Evolutionary conservation across 2,113 vertebrate species (phyloP).

Genomic region (Lagopus muta): DNA sequence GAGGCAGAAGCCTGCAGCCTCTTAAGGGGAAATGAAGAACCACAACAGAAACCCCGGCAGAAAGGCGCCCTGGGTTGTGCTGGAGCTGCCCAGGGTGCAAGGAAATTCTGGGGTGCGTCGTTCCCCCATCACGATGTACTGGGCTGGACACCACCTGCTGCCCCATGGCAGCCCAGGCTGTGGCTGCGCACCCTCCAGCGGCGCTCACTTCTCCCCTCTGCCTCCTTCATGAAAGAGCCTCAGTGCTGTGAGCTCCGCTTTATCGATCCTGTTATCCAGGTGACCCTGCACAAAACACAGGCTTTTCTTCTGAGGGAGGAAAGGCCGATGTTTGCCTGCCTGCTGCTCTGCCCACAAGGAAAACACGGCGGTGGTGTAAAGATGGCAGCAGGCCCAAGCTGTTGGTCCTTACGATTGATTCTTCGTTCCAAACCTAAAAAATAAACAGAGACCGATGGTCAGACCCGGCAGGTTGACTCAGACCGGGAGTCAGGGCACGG

Average conservation of each 20-base stretch:
- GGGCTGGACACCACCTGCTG: not conserved
- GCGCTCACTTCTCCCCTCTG: not conserved
- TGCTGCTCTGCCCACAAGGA: not conserved
- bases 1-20: not conserved
- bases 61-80: not conserved
- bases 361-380: not conserved
- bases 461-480: not conserved
- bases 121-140: no score
- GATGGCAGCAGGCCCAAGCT: accelerated
- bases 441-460: no score
- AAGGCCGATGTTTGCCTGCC: not conserved
- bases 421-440: no score
- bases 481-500: accelerated
- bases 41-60: not conserved
- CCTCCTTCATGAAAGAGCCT: not conserved
- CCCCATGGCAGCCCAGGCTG: not conserved
- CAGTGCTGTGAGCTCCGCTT: not conserved
- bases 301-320: not conserved
- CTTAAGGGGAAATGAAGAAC: not conserved
- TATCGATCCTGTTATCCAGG: accelerated
- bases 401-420: not conserved
- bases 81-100: accelerated
- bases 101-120: not conserved
- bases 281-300: accelerated
- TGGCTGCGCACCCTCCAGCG: accelerated